Conservation (phyloP, 1,140 invertebrate species). For the Bombus haemorrhoidalis region DNA sequence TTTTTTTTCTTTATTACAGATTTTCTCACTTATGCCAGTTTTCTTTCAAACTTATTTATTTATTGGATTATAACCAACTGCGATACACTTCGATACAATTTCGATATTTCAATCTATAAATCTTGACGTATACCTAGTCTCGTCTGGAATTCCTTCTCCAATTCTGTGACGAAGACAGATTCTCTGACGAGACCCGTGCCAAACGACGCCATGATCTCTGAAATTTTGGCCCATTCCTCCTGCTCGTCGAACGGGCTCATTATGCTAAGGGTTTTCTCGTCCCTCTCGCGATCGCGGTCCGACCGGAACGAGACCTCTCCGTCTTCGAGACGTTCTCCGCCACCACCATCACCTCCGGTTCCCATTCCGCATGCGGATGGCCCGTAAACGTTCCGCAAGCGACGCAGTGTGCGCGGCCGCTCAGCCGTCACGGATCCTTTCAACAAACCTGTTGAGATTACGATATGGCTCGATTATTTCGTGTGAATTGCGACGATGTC, state of each 20-base stretch:
- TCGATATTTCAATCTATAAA: too few relatives aligned
- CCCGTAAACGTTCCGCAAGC: slow-evolving; percentile 84
- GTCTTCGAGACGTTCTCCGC: slow-evolving; percentile 77
- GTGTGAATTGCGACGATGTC: not conserved
- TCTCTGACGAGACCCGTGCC: slow-evolving; percentile 91
- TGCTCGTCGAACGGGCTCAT: slow-evolving; percentile 95
- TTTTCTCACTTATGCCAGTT: not conserved
- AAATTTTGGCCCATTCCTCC: slow-evolving; percentile 97
- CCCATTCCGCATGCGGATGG: slow-evolving; percentile 76
- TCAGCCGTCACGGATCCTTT: slow-evolving; percentile 90
- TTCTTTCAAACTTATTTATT: too few relatives aligned
- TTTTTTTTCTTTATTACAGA: not conserved
- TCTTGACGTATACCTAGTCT: slow-evolving; percentile 82
- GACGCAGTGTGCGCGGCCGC: slow-evolving; percentile 88
- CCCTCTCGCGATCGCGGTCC: slow-evolving; percentile 76
- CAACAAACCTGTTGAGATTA: slow-evolving; percentile 85
- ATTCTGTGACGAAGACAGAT: slow-evolving; percentile 91
- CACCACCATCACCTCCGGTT: slow-evolving; percentile 69
- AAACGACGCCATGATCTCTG: slow-evolving; percentile 96
- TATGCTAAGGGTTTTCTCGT: slow-evolving; percentile 87
- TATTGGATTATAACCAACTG: too few relatives aligned
- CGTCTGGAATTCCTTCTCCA: slow-evolving; percentile 92
- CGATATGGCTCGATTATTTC: not conserved
- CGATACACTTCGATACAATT: too few relatives aligned
- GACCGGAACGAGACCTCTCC: slow-evolving; percentile 66